Evolutionary conservation across 1,140 invertebrate genomes (phyloP).

Genomic region (Contarinia nasturtii): DNA sequence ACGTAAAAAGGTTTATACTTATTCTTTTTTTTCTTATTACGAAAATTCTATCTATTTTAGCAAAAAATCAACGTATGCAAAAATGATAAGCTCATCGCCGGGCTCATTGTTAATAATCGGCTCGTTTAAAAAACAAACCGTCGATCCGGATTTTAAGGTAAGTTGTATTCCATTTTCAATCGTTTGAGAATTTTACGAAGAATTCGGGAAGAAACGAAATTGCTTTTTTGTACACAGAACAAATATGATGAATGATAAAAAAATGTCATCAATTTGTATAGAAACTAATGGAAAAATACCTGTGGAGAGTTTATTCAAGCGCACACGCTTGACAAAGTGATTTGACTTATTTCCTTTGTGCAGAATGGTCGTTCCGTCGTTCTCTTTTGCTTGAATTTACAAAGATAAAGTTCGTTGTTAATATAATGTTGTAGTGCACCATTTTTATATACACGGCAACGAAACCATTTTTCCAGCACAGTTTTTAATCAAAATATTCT

Average conservation of each 20-base stretch:
- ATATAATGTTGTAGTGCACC: too few relatives aligned
- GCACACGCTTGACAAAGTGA: too few relatives aligned
- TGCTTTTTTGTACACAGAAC: neutral
- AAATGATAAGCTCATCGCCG: slow-evolving; percentile 58
- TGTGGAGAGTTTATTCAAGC: too few relatives aligned
- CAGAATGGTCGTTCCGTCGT: too few relatives aligned
- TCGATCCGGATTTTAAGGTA: slow-evolving; percentile 53
- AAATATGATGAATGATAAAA: neutral
- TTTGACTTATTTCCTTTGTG: too few relatives aligned
- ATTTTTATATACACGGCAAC: too few relatives aligned
- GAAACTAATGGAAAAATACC: neutral
- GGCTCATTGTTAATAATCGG: slow-evolving; percentile 61
- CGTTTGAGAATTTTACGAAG: neutral
- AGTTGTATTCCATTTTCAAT: slow-evolving; percentile 5
- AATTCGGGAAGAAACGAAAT: neutral
- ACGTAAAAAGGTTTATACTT: too few relatives aligned
- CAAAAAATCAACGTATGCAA: slow-evolving; percentile 53
- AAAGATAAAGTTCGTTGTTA: too few relatives aligned
- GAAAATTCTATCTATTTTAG: slow-evolving; percentile 12
- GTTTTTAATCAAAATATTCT: too few relatives aligned
- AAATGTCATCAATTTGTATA: neutral
- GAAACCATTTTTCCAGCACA: too few relatives aligned
- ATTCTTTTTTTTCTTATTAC: too few relatives aligned
- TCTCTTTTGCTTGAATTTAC: too few relatives aligned
- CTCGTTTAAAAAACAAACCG: slow-evolving; percentile 47